Evolutionary conservation across 1,140 invertebrate genomes (phyloP).

Genomic region (Macrosteles quadrilineatus): DNA sequence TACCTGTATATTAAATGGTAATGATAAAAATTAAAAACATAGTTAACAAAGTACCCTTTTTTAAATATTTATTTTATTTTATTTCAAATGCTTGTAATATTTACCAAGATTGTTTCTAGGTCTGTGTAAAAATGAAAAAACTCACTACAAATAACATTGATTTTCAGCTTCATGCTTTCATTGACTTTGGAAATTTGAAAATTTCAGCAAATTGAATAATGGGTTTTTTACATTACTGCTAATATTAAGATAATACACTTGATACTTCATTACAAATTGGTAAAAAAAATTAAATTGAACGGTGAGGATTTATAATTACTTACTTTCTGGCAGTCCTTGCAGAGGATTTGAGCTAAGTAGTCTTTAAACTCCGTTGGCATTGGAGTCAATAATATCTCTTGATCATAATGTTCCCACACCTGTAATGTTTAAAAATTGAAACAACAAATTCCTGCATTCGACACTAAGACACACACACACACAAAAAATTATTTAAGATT

Average conservation of each 20-base stretch:
- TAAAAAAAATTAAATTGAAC: too few species aligned
- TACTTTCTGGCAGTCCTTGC: conserved; percentile 88
- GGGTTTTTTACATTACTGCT: background rate
- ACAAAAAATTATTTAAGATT: background rate
- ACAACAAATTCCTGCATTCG: background rate
- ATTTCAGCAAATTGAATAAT: background rate
- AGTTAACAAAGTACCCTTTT: too few species aligned
- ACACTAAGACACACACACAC: background rate
- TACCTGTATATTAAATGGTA: background rate
- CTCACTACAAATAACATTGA: too few species aligned
- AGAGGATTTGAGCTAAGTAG: conserved; percentile 75
- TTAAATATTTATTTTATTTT: background rate
- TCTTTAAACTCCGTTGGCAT: conserved; percentile 81
- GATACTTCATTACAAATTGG: background rate
- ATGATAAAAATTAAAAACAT: background rate
- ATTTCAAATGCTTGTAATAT: background rate
- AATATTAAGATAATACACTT: background rate
- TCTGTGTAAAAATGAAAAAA: background rate
- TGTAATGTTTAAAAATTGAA: conserved; percentile 42
- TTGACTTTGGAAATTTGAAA: background rate
- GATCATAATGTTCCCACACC: conserved; percentile 79
- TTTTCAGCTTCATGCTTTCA: background rate
- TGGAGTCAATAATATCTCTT: conserved; percentile 73
- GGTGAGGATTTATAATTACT: too few species aligned
- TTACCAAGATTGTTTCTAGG: background rate